These are phyloP conservation scores for Parotocinclus haroldoi DNA, from an alignment of 2,797 vertebrate genomes.

Conservation along the genomic window DNA sequence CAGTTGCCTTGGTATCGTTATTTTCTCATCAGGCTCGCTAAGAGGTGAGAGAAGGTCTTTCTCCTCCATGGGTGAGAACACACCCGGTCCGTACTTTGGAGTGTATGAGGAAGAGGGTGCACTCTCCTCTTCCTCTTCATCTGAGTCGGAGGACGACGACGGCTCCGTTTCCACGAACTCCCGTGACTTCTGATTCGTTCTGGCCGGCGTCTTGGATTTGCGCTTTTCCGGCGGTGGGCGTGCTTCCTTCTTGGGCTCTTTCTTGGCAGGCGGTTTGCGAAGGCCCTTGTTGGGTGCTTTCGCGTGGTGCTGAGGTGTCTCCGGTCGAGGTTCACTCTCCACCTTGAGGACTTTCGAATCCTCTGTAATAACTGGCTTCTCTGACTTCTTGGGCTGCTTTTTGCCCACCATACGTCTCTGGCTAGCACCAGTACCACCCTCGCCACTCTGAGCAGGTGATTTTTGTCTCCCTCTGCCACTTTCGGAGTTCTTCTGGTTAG, in stretches of 20 bases:
- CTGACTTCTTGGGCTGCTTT: conserved; percentile 95
- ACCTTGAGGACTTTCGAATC: conserved; percentile 92
- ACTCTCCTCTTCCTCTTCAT: conserved; percentile 95
- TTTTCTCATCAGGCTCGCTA: conserved; percentile 91
- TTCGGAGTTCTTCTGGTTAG: conserved; percentile 86
- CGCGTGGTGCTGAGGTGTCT: conserved; percentile 81
- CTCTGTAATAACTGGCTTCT: conserved; percentile 85
- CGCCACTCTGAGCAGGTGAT: conserved; percentile 91
- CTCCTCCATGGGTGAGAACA: conserved; percentile 94
- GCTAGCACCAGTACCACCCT: conserved; percentile 55
- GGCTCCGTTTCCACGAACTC: conserved; percentile 96
- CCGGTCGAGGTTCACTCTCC: conserved; percentile 90
- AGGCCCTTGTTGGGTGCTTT: conserved; percentile 94
- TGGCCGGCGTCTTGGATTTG: conserved; percentile 83
- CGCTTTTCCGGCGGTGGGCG: conserved; percentile 58
- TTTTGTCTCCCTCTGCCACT: conserved; percentile 87
- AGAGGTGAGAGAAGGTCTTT: conserved; percentile 94
- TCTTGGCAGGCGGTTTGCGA: conserved; percentile 92
- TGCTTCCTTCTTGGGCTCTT: conserved; percentile 93
- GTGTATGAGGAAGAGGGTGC: conserved; percentile 94
- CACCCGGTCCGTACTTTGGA: conserved; percentile 89
- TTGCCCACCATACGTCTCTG: conserved; percentile 86
- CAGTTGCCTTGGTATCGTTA: conserved; percentile 70
- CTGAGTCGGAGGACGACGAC: conserved; percentile 96
- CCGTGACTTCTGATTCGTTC: conserved; percentile 88